phyloP scores from a whole-genome alignment of 2,113 vertebrate genomes.

The Microtus montanus region DNA sequence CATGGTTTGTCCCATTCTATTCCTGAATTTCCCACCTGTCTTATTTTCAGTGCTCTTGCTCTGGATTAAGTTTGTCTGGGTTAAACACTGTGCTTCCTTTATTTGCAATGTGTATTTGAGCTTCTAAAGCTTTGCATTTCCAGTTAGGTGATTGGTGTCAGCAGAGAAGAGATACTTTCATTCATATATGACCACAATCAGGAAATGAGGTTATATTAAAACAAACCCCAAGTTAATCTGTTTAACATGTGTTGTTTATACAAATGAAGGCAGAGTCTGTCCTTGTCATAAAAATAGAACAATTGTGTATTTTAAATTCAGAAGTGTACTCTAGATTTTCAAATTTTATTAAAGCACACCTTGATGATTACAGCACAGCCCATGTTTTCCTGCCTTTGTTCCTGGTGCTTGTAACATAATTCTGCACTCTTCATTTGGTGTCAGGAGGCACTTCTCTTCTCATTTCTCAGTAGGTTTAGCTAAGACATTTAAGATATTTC shows the following conservation, averaged over 20 bases:
- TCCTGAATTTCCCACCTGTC: slow-evolving; percentile 3
- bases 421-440: not conserved
- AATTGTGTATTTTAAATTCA: slow-evolving; percentile 13
- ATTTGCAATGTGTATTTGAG: slow-evolving; percentile 50
- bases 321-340: not conserved
- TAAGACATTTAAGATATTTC: not conserved
- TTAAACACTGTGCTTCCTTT: not conserved
- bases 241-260: slow-evolving; percentile 29
- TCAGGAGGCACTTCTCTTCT: not conserved
- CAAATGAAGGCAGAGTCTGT: not conserved
- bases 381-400: not conserved
- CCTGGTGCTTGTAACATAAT: not conserved
- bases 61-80: not conserved
- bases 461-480: not conserved
- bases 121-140: slow-evolving; percentile 64
- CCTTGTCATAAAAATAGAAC: slow-evolving; percentile 36
- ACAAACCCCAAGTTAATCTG: not conserved
- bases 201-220: not conserved
- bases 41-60: not conserved
- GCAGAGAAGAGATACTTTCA: slow-evolving; percentile 50
- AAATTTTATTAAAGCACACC: not conserved
- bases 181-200: not conserved
- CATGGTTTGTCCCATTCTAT: not conserved
- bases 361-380: not conserved
- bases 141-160: slow-evolving; percentile 40